Conservation (phyloP, 2,797 vertebrate genomes). For the Leptodactylus fallax region DNA sequence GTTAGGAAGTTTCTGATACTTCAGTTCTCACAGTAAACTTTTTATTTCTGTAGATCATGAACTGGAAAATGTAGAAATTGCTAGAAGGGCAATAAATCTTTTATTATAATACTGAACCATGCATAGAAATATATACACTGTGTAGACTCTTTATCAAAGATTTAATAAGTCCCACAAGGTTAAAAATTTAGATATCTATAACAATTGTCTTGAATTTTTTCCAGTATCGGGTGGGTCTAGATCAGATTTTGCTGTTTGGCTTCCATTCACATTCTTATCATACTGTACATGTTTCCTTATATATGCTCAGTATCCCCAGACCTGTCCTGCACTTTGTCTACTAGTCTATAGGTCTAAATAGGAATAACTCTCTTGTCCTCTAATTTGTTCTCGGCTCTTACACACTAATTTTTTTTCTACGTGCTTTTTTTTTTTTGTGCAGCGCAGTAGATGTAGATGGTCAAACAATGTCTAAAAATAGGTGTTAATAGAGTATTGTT, state of each 20-base stretch:
- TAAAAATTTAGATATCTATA: not conserved
- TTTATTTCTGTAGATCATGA: not conserved
- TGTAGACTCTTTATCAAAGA: not conserved
- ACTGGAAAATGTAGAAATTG: not conserved
- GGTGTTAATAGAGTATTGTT: not conserved
- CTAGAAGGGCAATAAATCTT: not conserved
- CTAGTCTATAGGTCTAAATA: constrained; percentile 18
- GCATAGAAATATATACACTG: not conserved
- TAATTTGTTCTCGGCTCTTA: not conserved
- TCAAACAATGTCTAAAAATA: not conserved
- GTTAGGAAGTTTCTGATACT: not conserved
- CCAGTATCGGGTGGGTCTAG: not conserved
- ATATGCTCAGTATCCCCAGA: constrained; percentile 32
- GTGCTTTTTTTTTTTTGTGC: not conserved
- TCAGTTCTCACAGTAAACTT: not conserved
- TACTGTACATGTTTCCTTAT: constrained; percentile 47
- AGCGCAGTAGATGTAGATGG: not conserved
- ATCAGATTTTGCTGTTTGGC: constrained; percentile 6
- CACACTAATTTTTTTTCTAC: constrained; percentile 4
- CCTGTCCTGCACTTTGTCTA: constrained; percentile 43
- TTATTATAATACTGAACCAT: not conserved
- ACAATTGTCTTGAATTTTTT: not conserved
- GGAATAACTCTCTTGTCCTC: constrained; percentile 2
- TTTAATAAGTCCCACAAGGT: not conserved
- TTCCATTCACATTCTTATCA: constrained; percentile 50